Conservation (phyloP, 2,888 invertebrate genomes). For the Dicranocentrus wangi region DNA sequence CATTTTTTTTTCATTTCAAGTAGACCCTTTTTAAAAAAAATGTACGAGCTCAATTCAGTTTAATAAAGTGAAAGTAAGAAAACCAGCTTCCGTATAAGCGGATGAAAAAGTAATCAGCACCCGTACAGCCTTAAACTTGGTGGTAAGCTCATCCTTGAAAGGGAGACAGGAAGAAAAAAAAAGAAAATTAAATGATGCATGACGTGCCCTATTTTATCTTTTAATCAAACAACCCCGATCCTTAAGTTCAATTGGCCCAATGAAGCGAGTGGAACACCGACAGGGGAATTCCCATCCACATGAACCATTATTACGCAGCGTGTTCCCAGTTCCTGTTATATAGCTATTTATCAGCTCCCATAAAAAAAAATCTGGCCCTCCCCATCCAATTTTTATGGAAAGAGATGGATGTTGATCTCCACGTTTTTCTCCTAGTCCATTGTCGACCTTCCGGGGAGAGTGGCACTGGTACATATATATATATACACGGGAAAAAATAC, state of each 20-base stretch:
- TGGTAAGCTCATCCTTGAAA: background rate
- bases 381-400: background rate
- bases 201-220: slow-evolving; percentile 43
- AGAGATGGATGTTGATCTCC: slow-evolving; percentile 3
- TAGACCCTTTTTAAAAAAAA: no score
- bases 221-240: slow-evolving; percentile 49
- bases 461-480: no score
- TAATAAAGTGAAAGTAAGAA: no score
- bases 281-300: slow-evolving; percentile 16
- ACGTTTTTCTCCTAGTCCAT: background rate
- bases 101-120: no score
- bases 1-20: no score
- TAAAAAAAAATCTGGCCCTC: slow-evolving; percentile 3
- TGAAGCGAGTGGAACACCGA: slow-evolving; percentile 27
- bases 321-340: no score
- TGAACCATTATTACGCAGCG: no score
- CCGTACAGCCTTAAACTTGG: background rate
- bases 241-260: slow-evolving; percentile 47
- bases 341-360: background rate
- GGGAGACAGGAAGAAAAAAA: slow-evolving; percentile 12
- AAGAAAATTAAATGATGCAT: slow-evolving; percentile 47
- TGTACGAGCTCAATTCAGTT: no score
- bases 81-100: no score
- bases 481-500: no score
- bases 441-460: no score